These are phyloP conservation scores for Laupala kohalensis DNA, from an alignment of 1,140 invertebrate species.

Conservation along the genomic window DNA sequence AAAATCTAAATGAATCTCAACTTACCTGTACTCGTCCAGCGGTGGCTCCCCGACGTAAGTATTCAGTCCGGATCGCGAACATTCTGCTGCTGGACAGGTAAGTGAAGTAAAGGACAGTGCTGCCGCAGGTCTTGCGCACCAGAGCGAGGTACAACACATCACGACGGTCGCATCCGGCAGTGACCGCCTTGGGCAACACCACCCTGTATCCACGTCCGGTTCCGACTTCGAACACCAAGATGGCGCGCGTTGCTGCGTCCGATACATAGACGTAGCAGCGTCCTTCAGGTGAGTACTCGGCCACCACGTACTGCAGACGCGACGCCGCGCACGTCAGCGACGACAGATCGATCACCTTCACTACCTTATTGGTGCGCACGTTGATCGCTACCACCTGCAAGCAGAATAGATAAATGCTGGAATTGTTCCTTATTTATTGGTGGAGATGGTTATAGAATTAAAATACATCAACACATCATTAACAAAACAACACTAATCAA, in stretches of 20 bases:
- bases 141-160: slow-evolving; percentile 44
- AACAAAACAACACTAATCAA: no score
- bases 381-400: slow-evolving; percentile 40
- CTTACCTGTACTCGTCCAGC: no score
- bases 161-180: slow-evolving; percentile 22
- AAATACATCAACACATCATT: no score
- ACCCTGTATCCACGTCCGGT: slow-evolving; percentile 38
- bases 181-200: slow-evolving; percentile 36
- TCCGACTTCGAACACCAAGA: slow-evolving; percentile 39
- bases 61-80: slow-evolving; percentile 37
- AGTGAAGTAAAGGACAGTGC: slow-evolving; percentile 39
- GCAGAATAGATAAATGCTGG: neutral
- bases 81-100: slow-evolving; percentile 38
- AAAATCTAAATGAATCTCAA: no score
- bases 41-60: slow-evolving; percentile 33
- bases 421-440: no score
- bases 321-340: slow-evolving; percentile 35
- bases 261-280: slow-evolving; percentile 36
- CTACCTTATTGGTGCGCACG: slow-evolving; percentile 39
- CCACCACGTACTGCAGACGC: slow-evolving; percentile 46
- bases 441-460: no score
- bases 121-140: slow-evolving; percentile 32
- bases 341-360: slow-evolving; percentile 42
- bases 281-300: slow-evolving; percentile 37
- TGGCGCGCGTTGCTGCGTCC: slow-evolving; percentile 44